These are phyloP conservation scores for Empidonax alnorum DNA, from an alignment of 2,113 vertebrate species.

Conservation along the genomic window DNA sequence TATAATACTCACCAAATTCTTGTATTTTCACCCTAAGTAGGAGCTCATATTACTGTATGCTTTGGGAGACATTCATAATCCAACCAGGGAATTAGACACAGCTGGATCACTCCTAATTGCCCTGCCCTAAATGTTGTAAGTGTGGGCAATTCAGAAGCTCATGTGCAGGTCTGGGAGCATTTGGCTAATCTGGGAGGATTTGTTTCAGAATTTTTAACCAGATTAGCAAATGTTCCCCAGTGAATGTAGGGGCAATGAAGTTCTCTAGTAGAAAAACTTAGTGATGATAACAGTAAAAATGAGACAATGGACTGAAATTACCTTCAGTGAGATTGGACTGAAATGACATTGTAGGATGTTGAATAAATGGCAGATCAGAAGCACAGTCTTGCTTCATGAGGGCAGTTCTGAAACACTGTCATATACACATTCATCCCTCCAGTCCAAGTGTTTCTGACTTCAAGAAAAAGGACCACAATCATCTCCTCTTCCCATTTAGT, in stretches of 20 bases:
- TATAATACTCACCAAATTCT: neutral
- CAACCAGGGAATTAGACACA: neutral
- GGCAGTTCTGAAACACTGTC: neutral
- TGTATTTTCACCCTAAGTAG: neutral
- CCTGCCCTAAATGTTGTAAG: neutral
- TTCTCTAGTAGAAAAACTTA: neutral
- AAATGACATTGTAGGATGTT: neutral
- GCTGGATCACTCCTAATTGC: neutral
- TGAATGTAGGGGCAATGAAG: accelerated
- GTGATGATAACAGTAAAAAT: neutral
- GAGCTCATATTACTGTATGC: neutral
- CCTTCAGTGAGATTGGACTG: neutral
- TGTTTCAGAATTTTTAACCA: neutral
- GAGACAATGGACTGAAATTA: neutral
- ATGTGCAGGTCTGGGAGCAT: neutral
- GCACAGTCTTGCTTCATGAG: neutral
- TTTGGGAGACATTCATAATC: neutral
- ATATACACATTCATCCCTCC: neutral
- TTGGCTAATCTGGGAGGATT: neutral
- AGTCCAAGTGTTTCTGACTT: neutral
- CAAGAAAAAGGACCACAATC: neutral
- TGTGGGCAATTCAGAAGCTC: neutral
- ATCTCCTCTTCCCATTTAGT: neutral
- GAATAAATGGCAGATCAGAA: neutral
- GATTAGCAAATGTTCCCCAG: neutral